Base-by-base conservation (phyloP, 2,888 invertebrate species). In the Nemapogon koenigi region DNA sequence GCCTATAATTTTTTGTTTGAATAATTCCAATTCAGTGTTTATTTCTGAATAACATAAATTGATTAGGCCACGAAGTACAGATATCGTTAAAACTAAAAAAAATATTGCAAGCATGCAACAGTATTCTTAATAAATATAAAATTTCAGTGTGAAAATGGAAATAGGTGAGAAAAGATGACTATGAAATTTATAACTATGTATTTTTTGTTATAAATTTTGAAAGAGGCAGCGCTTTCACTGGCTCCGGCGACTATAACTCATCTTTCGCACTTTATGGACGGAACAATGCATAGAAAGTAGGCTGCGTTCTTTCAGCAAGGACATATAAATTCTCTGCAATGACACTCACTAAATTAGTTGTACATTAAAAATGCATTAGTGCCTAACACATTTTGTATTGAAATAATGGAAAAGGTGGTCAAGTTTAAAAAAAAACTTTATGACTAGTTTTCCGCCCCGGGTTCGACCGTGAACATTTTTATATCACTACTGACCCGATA, bases 221-320 rank as follows among this genome's bases (percentile, higher is more conserved):
- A 16, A 31, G 16, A 31, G 31, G 31, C 31, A 8, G 16, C 16
- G 16, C 8, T 31, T 31, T 33, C 33, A 33, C 35, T 16, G 25
- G 3, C 41, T 44, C 39, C 31, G 19, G 43, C 28, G 40, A 32
- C 45, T 42, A 43, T 48, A 48, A 46, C 43, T 48, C 48, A 46
- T 37, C 29, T 33, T 31, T 19, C 16, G 11, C 27, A 27, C 16
- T 27, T 35, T 35, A 35, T 27, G 35, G 43, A 44, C 45, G 45
- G 42, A 22, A 48, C 46, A 45, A 48, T 48, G 48, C 46, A 46
- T 46, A 48, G 48, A 46, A 43, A 48, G 45, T 46, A 45, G 45
- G 44, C 33, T 19, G 33, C 33, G 31, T 31, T 33, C 33, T 33
- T 33, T 33, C 19, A 18, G 33, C 6, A 19, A 33, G 33, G 33